These are phyloP conservation scores for Vultur gryphus DNA, from an alignment of 2,797 vertebrate species.

Conservation along the genomic window DNA sequence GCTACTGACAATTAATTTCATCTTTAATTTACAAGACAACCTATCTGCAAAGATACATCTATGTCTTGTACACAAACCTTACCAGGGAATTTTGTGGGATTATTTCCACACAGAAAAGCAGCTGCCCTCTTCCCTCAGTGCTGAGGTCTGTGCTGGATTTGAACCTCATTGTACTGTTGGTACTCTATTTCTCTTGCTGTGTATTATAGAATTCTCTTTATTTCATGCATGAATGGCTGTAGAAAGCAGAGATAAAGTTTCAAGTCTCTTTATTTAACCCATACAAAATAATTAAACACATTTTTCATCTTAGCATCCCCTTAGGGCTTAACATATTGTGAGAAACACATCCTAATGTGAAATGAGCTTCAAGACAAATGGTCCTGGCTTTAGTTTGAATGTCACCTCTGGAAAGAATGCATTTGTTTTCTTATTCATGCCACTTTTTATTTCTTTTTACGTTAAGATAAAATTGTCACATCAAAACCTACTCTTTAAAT, in stretches of 20 bases:
- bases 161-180: not conserved
- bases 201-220: not conserved
- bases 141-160: not conserved
- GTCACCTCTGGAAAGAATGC: constrained; percentile 13
- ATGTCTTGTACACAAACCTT: not conserved
- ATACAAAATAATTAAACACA: constrained; percentile 18
- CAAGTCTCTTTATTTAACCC: constrained; percentile 20
- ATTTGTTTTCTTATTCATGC: not conserved
- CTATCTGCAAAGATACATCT: not conserved
- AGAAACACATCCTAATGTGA: not conserved
- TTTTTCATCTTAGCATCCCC: constrained; percentile 34
- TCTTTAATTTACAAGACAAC: not conserved
- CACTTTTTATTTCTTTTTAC: not conserved
- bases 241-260: constrained; percentile 28
- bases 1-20: not conserved
- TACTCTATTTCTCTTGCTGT: not conserved
- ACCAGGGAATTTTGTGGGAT: not conserved
- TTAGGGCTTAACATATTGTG: constrained; percentile 1
- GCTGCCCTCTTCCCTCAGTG: not conserved
- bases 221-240: not conserved
- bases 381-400: not conserved
- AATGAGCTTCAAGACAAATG: constrained; percentile 31
- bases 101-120: not conserved
- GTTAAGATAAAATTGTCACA: not conserved
- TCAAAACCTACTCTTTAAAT: not conserved